Evolutionary conservation across 2,113 vertebrate species (phyloP).

Genomic region (Orthonyx spaldingii): DNA sequence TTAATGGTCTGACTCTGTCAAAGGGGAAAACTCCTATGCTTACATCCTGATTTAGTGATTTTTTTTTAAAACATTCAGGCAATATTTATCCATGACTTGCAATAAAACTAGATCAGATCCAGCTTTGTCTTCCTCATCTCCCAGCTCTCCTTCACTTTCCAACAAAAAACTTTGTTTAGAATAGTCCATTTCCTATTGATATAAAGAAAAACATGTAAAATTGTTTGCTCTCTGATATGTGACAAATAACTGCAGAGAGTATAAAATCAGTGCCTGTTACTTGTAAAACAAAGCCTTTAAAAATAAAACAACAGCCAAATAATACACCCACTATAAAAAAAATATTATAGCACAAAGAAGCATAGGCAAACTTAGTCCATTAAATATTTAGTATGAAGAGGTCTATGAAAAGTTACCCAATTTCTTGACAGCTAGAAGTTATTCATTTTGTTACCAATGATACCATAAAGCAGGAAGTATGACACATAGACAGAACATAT

Average conservation of each 20-base stretch:
- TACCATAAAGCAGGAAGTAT: not conserved
- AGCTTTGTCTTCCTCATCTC: not conserved
- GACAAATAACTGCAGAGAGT: not conserved
- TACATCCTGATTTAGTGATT: not conserved
- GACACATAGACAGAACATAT: not conserved
- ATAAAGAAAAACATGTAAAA: not conserved
- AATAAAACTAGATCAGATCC: not conserved
- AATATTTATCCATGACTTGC: not conserved
- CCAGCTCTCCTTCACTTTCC: not conserved
- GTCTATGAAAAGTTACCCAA: not conserved
- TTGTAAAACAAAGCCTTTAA: not conserved
- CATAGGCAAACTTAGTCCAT: not conserved
- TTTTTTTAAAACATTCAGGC: not conserved
- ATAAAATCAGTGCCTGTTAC: not conserved
- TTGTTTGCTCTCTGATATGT: fast-evolving
- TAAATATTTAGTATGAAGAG: not conserved
- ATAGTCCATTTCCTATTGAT: not conserved
- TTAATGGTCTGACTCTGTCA: not conserved
- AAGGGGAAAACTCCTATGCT: not conserved
- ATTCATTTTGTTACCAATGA: not conserved
- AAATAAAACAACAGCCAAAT: not conserved
- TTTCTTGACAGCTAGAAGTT: not conserved
- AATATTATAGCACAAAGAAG: not conserved
- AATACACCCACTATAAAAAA: not conserved
- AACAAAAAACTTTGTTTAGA: not conserved